Conservation (phyloP, 2,888 invertebrate species). For the Protophormia terraenovae region DNA sequence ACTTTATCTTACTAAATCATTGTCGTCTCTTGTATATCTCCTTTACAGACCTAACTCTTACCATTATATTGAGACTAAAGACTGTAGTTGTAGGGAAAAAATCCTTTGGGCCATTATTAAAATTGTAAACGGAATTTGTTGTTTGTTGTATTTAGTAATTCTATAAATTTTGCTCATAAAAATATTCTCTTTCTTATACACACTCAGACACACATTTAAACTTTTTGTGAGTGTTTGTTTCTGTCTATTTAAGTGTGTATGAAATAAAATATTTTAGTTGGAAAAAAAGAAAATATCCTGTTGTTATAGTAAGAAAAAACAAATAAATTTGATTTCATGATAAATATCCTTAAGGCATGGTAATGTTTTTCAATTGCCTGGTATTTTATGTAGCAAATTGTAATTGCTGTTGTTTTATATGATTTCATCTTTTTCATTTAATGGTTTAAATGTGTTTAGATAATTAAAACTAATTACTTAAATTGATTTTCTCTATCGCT, state of each 20-base stretch:
- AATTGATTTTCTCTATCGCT: neutral
- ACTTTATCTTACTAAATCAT: neutral
- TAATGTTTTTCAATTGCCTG: neutral
- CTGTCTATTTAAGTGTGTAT: neutral
- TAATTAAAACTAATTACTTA: constrained; percentile 10
- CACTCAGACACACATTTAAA: neutral
- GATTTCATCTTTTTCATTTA: neutral
- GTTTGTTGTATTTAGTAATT: neutral
- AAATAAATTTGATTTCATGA: neutral
- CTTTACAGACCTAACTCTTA: no score
- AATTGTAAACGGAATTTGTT: neutral
- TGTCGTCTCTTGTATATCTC: no score
- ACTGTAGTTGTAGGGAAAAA: neutral
- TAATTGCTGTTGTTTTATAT: neutral
- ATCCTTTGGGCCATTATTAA: constrained; percentile 14
- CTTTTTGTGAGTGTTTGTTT: neutral
- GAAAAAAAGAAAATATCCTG: neutral
- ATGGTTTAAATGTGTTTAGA: neutral
- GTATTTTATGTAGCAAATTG: neutral
- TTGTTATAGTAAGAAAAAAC: neutral
- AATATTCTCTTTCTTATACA: neutral
- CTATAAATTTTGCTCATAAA: neutral
- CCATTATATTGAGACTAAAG: neutral
- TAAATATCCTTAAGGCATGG: constrained; percentile 1
- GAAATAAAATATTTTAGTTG: neutral